These are phyloP conservation scores for Pelobates fuscus DNA, from an alignment of 2,113 vertebrate species.

Conservation along the genomic window DNA sequence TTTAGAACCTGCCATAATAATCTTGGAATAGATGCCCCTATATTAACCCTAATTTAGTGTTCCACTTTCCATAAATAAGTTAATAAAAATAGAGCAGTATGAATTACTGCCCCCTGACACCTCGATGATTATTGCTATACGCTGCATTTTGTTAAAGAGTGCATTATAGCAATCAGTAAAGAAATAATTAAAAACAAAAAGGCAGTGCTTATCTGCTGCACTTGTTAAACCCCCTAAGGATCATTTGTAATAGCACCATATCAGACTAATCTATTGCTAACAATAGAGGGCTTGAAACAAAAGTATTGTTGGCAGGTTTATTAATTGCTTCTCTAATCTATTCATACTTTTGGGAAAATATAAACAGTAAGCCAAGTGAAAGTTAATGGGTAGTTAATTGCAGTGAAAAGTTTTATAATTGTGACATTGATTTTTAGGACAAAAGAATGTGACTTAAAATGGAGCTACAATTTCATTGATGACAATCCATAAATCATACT, in stretches of 20 bases:
- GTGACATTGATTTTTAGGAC: slow-evolving; percentile 4
- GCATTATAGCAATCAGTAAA: background rate
- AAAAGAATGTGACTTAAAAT: slow-evolving; percentile 10
- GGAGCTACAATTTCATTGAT: background rate
- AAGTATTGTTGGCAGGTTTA: slow-evolving; percentile 13
- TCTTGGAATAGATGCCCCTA: too few species aligned
- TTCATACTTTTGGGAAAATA: slow-evolving; percentile 13
- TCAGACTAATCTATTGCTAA: slow-evolving; percentile 19
- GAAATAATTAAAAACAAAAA: background rate
- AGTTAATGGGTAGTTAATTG: slow-evolving; percentile 28
- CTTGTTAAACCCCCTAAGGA: background rate
- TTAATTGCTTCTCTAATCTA: slow-evolving; percentile 31
- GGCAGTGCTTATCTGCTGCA: background rate
- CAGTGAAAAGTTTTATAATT: slow-evolving; percentile 25
- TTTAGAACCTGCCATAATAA: too few species aligned
- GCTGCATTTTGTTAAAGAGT: background rate
- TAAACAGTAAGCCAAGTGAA: slow-evolving; percentile 23
- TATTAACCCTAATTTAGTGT: too few species aligned
- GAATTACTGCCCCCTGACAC: too few species aligned
- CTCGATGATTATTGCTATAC: too few species aligned
- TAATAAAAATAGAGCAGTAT: too few species aligned
- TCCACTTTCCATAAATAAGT: too few species aligned
- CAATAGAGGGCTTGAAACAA: slow-evolving; percentile 11
- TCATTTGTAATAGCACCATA: slow-evolving; percentile 11
- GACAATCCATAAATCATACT: background rate